Evolutionary conservation across 2,113 vertebrate species (phyloP), one percentile per base, ranked within the genome.

Genomic region (Camarhynchus parvulus): DNA sequence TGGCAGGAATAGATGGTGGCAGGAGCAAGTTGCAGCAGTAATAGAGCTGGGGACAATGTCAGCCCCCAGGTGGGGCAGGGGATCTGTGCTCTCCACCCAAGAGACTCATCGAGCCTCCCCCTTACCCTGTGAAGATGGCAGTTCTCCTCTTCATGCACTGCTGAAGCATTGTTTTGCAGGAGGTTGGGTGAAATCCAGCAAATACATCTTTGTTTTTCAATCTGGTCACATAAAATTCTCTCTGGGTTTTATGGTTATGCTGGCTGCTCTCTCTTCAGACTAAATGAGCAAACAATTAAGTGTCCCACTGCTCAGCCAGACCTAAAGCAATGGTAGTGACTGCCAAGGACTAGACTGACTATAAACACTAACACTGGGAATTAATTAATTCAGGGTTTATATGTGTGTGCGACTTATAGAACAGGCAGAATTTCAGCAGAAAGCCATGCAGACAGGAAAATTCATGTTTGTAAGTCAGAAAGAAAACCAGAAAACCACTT

Each of bases 251-350:
- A 89, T 23, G 66, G 86, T 86, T 96, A 23, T 19, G 31, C 55
- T 81, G 91, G 69, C 80, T 87, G 87, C 92, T 96, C 67, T 90
- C 80, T 94, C 50, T 78, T 92, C 89, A 79, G 87, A 74, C 42
- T 90, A 90, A 96, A 94, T 78, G 83, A 95, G 89, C 86, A 90
- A 96, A 94, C 83, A 93, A 95, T 92, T 95, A 95, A 95, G 87
- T 81, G 88, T 76, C 64, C 79, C 50, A 39, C 73, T 78, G 73
- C 87, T 95, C 94, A 91, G 73, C 64, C 92, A 87, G 89, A 89
- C 83, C 80, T 94, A 75, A 96, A 89, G 87, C 94, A 91, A 92
- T 64, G 49, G 61, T 37, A 59, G 69, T 44, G 52, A 83, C 73
- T 91, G 95, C 87, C 95, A 92, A 89, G 62, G 64, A 83, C 87